Percentiles rank a stretch among this genome's conserved stretches.
phyloP scores from a whole-genome alignment of 2,888 invertebrate genomes.

The Copidosoma aretas region DNA sequence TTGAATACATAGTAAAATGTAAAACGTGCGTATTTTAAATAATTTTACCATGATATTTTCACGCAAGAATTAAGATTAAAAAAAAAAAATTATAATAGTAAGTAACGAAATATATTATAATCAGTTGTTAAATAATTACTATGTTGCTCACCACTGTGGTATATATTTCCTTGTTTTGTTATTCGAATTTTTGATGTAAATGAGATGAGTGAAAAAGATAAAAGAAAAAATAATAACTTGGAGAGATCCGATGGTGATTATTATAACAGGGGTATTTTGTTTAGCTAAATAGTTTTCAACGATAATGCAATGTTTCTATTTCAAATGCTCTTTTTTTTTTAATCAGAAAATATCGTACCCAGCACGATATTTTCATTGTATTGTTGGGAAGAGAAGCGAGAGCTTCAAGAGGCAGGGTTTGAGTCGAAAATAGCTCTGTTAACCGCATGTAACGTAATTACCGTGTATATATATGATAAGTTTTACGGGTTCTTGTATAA shows the following conservation, averaged over 20 bases:
- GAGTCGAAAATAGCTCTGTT: conserved; percentile 32
- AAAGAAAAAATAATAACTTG: too few species aligned
- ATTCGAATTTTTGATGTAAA: conserved; percentile 27
- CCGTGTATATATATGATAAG: neutral
- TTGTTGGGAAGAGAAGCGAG: conserved; percentile 17
- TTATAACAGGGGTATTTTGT: too few species aligned
- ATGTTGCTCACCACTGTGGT: conserved; percentile 38
- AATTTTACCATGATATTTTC: conserved; percentile 40
- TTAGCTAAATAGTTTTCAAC: too few species aligned
- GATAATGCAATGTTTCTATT: conserved; percentile 30
- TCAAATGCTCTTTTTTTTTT: conserved; percentile 27
- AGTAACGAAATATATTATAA: conserved; percentile 26
- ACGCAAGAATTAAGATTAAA: conserved; percentile 23
- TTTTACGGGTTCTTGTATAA: conserved; percentile 29
- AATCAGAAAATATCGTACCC: neutral
- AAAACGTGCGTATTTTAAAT: conserved; percentile 35
- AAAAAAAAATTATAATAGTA: too few species aligned
- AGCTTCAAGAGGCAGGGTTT: conserved; percentile 26
- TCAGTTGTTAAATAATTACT: conserved; percentile 39
- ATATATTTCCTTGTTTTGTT: conserved; percentile 40
- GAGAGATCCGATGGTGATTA: too few species aligned
- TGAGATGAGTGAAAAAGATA: too few species aligned
- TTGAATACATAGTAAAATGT: conserved; percentile 26
- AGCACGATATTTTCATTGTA: conserved; percentile 1
- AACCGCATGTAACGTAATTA: neutral